These are phyloP conservation scores for Cataglyphis altisquamis DNA, from an alignment of 2,888 invertebrate species.

Conservation along the genomic window DNA sequence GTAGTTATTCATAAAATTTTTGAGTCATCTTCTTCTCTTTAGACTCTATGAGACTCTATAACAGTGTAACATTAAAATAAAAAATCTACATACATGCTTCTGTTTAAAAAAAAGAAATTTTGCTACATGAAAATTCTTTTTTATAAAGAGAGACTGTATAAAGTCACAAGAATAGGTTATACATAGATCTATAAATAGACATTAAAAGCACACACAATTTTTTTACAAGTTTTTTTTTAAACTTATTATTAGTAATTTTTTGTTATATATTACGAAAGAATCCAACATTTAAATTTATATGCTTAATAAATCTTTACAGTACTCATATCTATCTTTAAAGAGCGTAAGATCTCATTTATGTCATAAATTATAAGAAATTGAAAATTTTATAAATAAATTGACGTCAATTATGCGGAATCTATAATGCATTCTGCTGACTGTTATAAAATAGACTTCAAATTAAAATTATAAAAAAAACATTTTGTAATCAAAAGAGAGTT, in stretches of 20 bases:
- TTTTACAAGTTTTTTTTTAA: background rate
- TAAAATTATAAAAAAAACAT: constrained; percentile 42
- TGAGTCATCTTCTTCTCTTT: background rate
- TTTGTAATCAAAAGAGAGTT: constrained; percentile 52
- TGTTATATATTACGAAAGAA: background rate
- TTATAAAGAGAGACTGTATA: background rate
- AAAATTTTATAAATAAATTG: background rate
- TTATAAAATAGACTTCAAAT: constrained; percentile 2
- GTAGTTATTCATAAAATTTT: background rate
- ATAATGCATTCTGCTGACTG: background rate
- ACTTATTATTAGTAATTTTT: background rate
- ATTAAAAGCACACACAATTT: background rate
- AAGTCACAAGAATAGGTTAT: background rate
- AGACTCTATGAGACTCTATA: background rate
- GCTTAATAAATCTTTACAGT: background rate
- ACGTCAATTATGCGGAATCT: background rate
- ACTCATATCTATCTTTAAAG: background rate
- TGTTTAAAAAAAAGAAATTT: background rate
- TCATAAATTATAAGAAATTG: background rate
- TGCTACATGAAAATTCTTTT: background rate
- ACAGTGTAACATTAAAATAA: background rate
- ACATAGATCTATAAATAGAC: background rate
- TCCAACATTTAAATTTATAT: background rate
- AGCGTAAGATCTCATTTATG: background rate
- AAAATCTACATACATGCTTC: background rate